phyloP scores from a whole-genome alignment of 2,888 invertebrate genomes.

The Malacosoma neustria region DNA sequence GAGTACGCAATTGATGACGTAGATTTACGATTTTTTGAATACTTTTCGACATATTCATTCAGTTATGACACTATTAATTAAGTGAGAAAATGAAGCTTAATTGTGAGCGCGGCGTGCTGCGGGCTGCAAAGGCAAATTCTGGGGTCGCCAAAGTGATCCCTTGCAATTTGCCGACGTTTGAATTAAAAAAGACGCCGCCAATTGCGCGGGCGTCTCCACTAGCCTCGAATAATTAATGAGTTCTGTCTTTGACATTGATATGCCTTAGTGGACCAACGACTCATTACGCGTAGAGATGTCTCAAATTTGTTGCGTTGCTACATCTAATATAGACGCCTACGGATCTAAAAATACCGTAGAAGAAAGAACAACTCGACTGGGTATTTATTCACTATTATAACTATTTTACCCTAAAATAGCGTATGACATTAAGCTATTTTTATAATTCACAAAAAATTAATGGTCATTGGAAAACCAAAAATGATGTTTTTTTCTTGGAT shows the following conservation, averaged over 20 bases:
- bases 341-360: too few relatives aligned
- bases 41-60: too few relatives aligned
- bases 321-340: too few relatives aligned
- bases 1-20: too few relatives aligned
- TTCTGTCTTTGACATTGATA: constrained; percentile 2
- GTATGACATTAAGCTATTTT: too few relatives aligned
- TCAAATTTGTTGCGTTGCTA: not conserved
- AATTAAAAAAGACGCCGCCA: constrained; percentile 12
- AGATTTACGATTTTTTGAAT: too few relatives aligned
- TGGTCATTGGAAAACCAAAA: too few relatives aligned
- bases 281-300: not conserved
- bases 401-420: too few relatives aligned
- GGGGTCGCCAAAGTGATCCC: not conserved
- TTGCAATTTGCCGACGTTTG: constrained; percentile 5
- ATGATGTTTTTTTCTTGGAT: too few relatives aligned
- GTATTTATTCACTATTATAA: too few relatives aligned
- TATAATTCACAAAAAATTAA: too few relatives aligned
- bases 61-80: not conserved
- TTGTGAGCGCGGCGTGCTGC: not conserved
- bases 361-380: too few relatives aligned
- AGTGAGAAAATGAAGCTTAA: not conserved
- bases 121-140: not conserved
- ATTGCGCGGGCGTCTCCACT: constrained; percentile 8
- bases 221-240: constrained; percentile 11
- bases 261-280: constrained; percentile 1